phyloP scores from a whole-genome alignment of 2,113 vertebrate species.

The Marmota monax region DNA sequence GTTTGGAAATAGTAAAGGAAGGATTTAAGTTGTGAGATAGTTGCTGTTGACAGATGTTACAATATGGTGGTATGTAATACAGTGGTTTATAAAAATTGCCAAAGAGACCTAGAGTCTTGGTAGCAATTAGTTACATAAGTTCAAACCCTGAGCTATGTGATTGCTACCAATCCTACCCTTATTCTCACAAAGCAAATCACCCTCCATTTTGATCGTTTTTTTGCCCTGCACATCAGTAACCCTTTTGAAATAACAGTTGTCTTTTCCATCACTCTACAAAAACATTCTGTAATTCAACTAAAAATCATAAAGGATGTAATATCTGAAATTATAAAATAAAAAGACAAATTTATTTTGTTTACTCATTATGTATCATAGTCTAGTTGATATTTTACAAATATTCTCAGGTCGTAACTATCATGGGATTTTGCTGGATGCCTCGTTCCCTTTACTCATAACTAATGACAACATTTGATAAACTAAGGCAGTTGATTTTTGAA shows the following conservation, averaged over 20 bases:
- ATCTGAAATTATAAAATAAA: background rate
- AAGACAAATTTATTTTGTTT: background rate
- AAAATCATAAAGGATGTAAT: background rate
- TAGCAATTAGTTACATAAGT: background rate
- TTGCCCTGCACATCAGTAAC: background rate
- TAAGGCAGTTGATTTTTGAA: background rate
- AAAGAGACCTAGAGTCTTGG: background rate
- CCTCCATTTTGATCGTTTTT: background rate
- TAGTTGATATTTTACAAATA: background rate
- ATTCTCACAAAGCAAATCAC: background rate
- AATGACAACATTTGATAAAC: background rate
- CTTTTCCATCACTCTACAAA: background rate
- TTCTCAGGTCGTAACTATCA: background rate
- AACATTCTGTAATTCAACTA: background rate
- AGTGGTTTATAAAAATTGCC: background rate
- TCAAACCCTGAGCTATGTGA: background rate
- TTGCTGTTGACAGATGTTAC: background rate
- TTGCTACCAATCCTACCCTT: too few species aligned
- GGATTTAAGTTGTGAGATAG: background rate
- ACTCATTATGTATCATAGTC: background rate
- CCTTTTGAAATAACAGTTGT: background rate
- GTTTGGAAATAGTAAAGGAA: slow-evolving; percentile 3
- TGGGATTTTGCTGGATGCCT: background rate
- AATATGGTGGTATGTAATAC: background rate
- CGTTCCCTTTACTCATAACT: background rate